Evolutionary conservation across 1,140 invertebrate genomes (phyloP), one percentile per base, ranked within the genome.

Genomic region (Apis laboriosa): DNA sequence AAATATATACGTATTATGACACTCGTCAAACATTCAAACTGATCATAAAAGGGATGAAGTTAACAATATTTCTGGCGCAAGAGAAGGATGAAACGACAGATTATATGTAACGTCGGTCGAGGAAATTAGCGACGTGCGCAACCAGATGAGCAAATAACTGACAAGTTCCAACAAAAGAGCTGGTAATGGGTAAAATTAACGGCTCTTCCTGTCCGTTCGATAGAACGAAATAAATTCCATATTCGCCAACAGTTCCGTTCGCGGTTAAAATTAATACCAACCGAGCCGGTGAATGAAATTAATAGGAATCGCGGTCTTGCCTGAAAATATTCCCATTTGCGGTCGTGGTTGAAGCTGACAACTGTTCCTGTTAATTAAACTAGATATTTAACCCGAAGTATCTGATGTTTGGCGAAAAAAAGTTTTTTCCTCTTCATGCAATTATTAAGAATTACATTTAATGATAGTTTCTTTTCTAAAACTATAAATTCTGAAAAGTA

Each of bases 211-310:
- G 61, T 2, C 75, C 24, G 34, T 2, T 9, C 19, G 19, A 51
- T 24, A 28, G 21, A 60, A 49, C 9, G 19, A 24, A 74, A 58
- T 56, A 53, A 24, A 21, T 77, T 55, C 19, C 51, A 55, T 24
- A 15, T 28, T 2, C n/a, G 70, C 4, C 13, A 55, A 28, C 15
- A n/a, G 49, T n/a, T 55, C 21, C 24, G 1, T 13, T 13, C 49
- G 43, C 28, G n/a, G 53, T 13, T 34, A 11, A 70, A 58, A 78
- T 78, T 70, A 78, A 78, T 77, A 68, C 64, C 21, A 58, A 13
- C 5, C 11, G 53, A 21, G 15, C 15, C 43, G 51, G 15, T 9
- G 76, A 77, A 77, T 68, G 76, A 58, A 77, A 77, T 77, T 68
- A 77, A 53, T 19, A 12, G 12, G 28, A 68, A 77, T 66, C n/a